Conservation (phyloP, 2,113 vertebrate genomes). For the Myotis yumanensis region DNA sequence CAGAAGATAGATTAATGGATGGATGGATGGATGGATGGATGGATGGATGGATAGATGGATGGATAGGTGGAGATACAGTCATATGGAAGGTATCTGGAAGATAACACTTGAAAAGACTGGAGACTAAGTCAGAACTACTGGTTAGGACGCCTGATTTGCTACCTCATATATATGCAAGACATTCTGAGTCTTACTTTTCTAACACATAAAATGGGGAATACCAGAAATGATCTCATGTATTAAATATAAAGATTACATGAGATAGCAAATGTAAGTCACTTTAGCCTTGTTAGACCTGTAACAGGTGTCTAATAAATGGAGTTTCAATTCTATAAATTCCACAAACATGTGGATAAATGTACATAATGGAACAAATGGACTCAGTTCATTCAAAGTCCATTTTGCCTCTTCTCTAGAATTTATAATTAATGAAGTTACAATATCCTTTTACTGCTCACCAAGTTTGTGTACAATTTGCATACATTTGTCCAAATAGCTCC, state of each 20-base stretch:
- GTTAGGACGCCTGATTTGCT: background rate
- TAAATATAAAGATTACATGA: constrained; percentile 12
- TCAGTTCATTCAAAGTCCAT: constrained; percentile 49
- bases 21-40: background rate
- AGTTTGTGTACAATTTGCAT: constrained; percentile 45
- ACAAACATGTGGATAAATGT: background rate
- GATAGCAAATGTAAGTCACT: constrained; percentile 32
- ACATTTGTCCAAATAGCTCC: constrained; percentile 36
- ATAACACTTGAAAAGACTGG: background rate
- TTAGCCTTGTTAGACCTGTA: constrained; percentile 9
- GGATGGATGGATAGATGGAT: background rate
- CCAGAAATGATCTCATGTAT: background rate
- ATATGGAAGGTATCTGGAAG: background rate
- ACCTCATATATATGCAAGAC: background rate
- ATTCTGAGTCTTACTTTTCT: background rate
- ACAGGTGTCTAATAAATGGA: constrained; percentile 22
- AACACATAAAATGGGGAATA: background rate
- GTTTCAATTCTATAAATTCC: constrained; percentile 15
- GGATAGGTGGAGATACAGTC: background rate
- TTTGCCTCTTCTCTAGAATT: constrained; percentile 52
- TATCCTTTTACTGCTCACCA: constrained; percentile 41
- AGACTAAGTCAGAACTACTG: background rate
- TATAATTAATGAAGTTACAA: constrained; percentile 58
- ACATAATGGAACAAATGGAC: constrained; percentile 78
- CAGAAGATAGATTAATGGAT: background rate